Conservation (phyloP, 2,888 invertebrate species). For the Mythimna albipuncta region DNA sequence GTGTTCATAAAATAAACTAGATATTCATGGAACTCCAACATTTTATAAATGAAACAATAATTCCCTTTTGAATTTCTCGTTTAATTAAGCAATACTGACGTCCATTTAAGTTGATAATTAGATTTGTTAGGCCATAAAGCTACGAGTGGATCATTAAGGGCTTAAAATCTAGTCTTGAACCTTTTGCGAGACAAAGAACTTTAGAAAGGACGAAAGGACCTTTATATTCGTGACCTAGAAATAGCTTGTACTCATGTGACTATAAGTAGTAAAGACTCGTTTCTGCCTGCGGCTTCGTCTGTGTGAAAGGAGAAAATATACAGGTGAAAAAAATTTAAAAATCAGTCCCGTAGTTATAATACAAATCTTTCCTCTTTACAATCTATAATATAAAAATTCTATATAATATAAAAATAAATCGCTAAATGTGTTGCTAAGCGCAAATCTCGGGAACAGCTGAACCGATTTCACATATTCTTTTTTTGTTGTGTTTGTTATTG, state of each 20-base stretch:
- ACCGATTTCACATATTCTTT: too few relatives aligned
- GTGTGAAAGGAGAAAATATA: too few relatives aligned
- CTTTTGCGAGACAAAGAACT: slow-evolving; percentile 24
- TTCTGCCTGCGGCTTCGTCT: neutral
- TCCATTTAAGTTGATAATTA: slow-evolving; percentile 30
- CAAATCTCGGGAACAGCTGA: too few relatives aligned
- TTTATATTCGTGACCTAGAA: neutral
- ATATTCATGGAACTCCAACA: neutral
- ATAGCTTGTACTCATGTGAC: too few relatives aligned
- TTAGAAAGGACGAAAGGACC: neutral
- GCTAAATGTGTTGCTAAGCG: too few relatives aligned
- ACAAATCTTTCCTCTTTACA: too few relatives aligned
- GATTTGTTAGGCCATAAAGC: slow-evolving; percentile 13
- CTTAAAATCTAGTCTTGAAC: slow-evolving; percentile 15
- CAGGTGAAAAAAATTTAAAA: too few relatives aligned
- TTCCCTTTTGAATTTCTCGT: slow-evolving; percentile 8
- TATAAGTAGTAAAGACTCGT: neutral
- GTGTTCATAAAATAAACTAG: neutral
- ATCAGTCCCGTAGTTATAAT: too few relatives aligned
- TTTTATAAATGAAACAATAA: slow-evolving; percentile 14
- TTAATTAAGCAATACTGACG: slow-evolving; percentile 18
- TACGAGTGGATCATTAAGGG: slow-evolving; percentile 16
- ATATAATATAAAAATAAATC: too few relatives aligned
- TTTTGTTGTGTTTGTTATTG: too few relatives aligned
- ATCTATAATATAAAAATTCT: too few relatives aligned